phyloP scores from a whole-genome alignment of 2,113 vertebrate genomes.

The Seriola aureovittata region DNA sequence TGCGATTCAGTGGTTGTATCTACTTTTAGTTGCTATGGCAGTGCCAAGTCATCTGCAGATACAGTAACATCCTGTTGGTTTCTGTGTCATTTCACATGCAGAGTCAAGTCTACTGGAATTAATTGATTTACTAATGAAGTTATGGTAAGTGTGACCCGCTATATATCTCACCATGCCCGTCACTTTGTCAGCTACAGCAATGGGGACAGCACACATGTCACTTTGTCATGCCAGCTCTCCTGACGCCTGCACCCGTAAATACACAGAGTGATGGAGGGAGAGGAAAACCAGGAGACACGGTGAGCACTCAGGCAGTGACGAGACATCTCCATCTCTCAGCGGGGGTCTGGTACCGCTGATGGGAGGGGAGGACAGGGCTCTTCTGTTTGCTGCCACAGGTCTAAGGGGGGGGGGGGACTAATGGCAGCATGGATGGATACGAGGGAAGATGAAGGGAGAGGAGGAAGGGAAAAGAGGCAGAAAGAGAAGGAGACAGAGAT shows the following conservation, averaged over 20 bases:
- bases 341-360: slow-evolving; percentile 48
- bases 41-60: slow-evolving; percentile 4
- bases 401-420: slow-evolving; percentile 36
- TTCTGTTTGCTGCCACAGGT: slow-evolving; percentile 59
- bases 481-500: slow-evolving; percentile 2
- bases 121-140: slow-evolving; percentile 50
- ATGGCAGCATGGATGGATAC: slow-evolving; percentile 32
- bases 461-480: not conserved
- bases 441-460: slow-evolving; percentile 18
- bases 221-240: slow-evolving; percentile 31
- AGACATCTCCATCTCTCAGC: slow-evolving; percentile 50
- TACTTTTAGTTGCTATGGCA: not conserved
- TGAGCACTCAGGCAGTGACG: slow-evolving; percentile 48
- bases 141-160: not conserved
- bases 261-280: slow-evolving; percentile 42
- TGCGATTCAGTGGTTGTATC: not conserved
- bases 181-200: slow-evolving; percentile 39
- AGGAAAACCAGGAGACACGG: slow-evolving; percentile 14
- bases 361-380: slow-evolving; percentile 48
- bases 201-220: slow-evolving; percentile 30
- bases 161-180: slow-evolving; percentile 12
- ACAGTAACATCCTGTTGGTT: not conserved
- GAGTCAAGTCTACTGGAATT: slow-evolving; percentile 22
- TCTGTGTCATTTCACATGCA: slow-evolving; percentile 28
- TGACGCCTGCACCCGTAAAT: slow-evolving; percentile 46